Conservation (phyloP, 2,113 vertebrate species). For the Misgurnus anguillicaudatus region DNA sequence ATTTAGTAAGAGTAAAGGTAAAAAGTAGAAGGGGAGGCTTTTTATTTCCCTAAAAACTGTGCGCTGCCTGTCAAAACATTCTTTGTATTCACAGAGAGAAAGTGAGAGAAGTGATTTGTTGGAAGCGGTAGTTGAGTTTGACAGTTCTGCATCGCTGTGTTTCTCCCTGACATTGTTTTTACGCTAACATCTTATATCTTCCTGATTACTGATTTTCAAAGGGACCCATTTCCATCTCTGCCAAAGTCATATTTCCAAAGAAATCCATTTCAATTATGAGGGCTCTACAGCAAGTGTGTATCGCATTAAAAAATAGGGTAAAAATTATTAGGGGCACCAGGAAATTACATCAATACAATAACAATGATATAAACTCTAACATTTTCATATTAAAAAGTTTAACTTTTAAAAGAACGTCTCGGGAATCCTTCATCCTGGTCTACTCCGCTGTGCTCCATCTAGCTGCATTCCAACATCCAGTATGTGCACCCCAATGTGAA, state of each 20-base stretch:
- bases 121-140: conserved; percentile 15
- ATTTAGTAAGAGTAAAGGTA: conserved; percentile 59
- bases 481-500: neutral
- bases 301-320: too few species aligned
- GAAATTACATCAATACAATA: too few species aligned
- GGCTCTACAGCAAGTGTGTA: too few species aligned
- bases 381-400: too few species aligned
- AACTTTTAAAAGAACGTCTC: too few species aligned
- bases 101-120: conserved; percentile 21
- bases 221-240: neutral
- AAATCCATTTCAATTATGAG: neutral
- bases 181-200: conserved; percentile 15
- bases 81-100: neutral
- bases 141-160: neutral
- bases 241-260: neutral
- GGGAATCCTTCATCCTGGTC: too few species aligned
- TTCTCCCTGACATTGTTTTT: conserved; percentile 24
- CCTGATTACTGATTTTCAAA: conserved; percentile 19
- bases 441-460: too few species aligned
- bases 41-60: conserved; percentile 60
- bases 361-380: too few species aligned
- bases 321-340: too few species aligned
- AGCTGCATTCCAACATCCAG: too few species aligned
- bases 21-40: conserved; percentile 52
- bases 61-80: conserved; percentile 58